Base-by-base conservation (phyloP, 2,888 invertebrate species). In the Lacanobia wlatinum region DNA sequence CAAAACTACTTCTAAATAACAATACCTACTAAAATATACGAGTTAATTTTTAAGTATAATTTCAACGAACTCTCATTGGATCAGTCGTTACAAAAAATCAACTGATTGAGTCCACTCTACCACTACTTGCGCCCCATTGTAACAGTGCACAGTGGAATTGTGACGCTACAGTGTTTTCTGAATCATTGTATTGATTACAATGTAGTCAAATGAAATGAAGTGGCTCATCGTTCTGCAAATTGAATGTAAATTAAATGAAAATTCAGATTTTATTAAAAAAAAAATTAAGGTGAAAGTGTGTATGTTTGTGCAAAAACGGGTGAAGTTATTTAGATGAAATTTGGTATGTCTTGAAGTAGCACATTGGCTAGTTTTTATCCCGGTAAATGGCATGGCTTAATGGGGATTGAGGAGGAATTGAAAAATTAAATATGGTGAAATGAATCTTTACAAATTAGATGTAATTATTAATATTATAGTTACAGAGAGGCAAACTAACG, bases 101-200 rank as follows among this genome's bases (percentile, higher is more conserved):
- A 52, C 52, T 58, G 34, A 70, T 28, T 62, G 70, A 58, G 48
- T 40, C 40, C 70, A 74, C 16, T 68, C 34, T n/a, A 4, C 18
- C 52, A 14, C 18, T 18, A 58, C 46, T 46, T 40, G 16, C 18
- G 18, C 14, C 1, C 6, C 28, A 76, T 62, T 70, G 46, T 46
- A 21, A 48, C 28, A 52, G 23, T 5, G 5, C 58, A 53, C 58
- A 59, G 40, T 70, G 12, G 40, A 52, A 76, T 40, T 53, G 75
- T 48, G 28, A 23, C 18, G 14, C 2, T 40, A 23, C 21, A 43
- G 16, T 38, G 12, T 46, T 16, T 28, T 50, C 12, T 7, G 16
- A 43, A 73, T 56, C 38, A 66, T 65, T 73, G 46, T 46, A 48
- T 62, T 76, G 46, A 60, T 46, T 52, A 61, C 60, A 38, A 58